Base-by-base conservation (phyloP, 2,888 invertebrate species). In the Diaphora mendica region DNA sequence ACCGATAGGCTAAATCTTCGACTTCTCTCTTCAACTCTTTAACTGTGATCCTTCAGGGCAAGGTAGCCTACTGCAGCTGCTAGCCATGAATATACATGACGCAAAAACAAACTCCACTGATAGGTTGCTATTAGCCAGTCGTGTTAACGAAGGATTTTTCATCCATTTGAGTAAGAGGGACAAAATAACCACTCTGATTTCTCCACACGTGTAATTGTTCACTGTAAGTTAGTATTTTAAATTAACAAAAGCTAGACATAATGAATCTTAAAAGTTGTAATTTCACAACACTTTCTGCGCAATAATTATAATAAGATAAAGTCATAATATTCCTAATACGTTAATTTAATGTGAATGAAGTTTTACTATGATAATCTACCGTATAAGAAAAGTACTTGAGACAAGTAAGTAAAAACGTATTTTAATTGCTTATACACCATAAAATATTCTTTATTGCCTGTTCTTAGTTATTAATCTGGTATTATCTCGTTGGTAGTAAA, bases 401-500 rank as follows among this genome's bases (percentile, higher is more conserved):
- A 48, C 30, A 30, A 17, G 7, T n/a, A 30, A 48, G 23, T 33
- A 33, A 67, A 67, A 48, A 67, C 30, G 30, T 44, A 11, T 48
- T 67, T 48, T 48, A 48, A 67, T 67, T 67, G 33, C 33, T 33
- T 48, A 23, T 48, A 33, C 48, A 67, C 23, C 30, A 33, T 67
- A 44, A 67, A 48, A 62, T 30, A 30, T 62, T 62, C 30, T 62
- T 62, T 62, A 62, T 62, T 62, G 30, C 30, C 17, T 30, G 59
- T 62, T 62, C 30, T 62, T 62, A 62, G 26, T 30, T 62, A 62
- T 62, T 62, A 62, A 62, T 68, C 74, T 66, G 59, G 65, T 77
- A 72, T 78, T 75, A 77, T 77, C 74, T 55, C 55, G 55, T 68
- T 76, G 66, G 59, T 62, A 62, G 30, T 62, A 30, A 62, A 62